phyloP scores from a whole-genome alignment of 2,888 invertebrate species.

The Thymelicus sylvestris region DNA sequence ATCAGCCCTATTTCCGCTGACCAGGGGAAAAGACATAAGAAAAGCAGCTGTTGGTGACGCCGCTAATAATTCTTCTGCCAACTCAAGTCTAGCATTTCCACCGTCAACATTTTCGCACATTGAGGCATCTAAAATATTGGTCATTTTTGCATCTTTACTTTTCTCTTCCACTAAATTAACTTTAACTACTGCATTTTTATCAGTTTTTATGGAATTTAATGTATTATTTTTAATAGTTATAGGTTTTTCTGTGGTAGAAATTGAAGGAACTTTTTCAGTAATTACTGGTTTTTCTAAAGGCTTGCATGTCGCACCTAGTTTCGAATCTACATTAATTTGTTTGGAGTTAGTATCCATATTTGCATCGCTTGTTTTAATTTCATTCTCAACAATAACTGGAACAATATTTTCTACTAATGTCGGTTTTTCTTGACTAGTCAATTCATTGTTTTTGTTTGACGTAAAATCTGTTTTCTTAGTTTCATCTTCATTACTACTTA shows the following conservation, averaged over 20 bases:
- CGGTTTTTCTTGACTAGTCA: slow-evolving; percentile 4
- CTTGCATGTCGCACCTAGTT: not conserved
- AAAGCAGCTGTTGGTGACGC: slow-evolving; percentile 91
- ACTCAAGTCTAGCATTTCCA: slow-evolving; percentile 84
- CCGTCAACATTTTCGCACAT: slow-evolving; percentile 76
- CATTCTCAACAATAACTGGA: not conserved
- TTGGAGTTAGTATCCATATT: slow-evolving; percentile 1
- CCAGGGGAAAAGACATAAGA: slow-evolving; percentile 90
- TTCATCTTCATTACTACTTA: slow-evolving; percentile 29
- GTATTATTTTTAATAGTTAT: slow-evolving; percentile 34
- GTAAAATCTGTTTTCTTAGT: not conserved
- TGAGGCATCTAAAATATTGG: slow-evolving; percentile 69
- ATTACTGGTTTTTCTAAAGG: slow-evolving; percentile 14
- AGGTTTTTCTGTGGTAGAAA: slow-evolving; percentile 47
- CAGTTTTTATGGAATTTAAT: not conserved
- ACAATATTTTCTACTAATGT: not conserved
- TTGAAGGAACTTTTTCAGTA: not conserved
- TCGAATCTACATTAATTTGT: slow-evolving; percentile 10
- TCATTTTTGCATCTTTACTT: slow-evolving; percentile 69
- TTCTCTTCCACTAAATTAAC: slow-evolving; percentile 51
- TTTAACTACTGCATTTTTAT: slow-evolving; percentile 14
- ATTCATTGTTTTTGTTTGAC: slow-evolving; percentile 15
- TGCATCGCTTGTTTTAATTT: slow-evolving; percentile 8
- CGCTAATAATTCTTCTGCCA: slow-evolving; percentile 81
- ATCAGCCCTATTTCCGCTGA: slow-evolving; percentile 84